These are phyloP conservation scores for Agraylea sexmaculata DNA, from an alignment of 1,140 invertebrate species.

Conservation along the genomic window DNA sequence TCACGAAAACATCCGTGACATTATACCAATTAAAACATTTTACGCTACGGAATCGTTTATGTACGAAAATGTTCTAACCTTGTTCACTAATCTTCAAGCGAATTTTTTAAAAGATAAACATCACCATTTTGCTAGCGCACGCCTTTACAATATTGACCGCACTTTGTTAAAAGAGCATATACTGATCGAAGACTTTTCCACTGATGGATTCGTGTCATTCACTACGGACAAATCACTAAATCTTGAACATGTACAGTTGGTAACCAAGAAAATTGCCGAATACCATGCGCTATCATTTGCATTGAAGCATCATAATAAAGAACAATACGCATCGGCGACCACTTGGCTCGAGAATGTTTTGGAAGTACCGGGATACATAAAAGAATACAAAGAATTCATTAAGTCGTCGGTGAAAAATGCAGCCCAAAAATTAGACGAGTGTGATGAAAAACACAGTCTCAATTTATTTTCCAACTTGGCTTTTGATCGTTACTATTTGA, in stretches of 20 bases:
- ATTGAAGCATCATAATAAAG: conserved; percentile 6
- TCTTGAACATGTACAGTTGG: conserved; percentile 9
- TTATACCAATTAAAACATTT: conserved; percentile 1
- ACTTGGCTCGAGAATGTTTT: no score
- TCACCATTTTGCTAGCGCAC: conserved; percentile 5
- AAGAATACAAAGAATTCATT: conserved; percentile 1
- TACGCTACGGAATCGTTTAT: background rate
- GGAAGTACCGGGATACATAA: conserved; percentile 2
- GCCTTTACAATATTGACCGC: background rate
- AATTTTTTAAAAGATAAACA: background rate
- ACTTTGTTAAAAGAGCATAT: conserved; percentile 3
- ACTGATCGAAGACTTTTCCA: conserved; percentile 5
- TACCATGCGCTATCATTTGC: conserved; percentile 11
- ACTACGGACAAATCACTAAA: conserved; percentile 5
- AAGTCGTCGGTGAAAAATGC: background rate
- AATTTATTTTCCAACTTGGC: background rate
- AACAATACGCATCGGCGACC: no score
- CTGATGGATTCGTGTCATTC: conserved; percentile 6
- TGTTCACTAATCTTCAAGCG: conserved; percentile 1
- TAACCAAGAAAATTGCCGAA: conserved; percentile 4
- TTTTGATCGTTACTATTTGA: background rate
- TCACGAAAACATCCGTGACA: background rate
- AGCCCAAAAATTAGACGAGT: background rate
- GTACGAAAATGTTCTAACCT: conserved; percentile 1
- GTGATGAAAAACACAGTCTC: background rate